Conservation (phyloP, 1,140 invertebrate species). For the Drosophila repleta region DNA sequence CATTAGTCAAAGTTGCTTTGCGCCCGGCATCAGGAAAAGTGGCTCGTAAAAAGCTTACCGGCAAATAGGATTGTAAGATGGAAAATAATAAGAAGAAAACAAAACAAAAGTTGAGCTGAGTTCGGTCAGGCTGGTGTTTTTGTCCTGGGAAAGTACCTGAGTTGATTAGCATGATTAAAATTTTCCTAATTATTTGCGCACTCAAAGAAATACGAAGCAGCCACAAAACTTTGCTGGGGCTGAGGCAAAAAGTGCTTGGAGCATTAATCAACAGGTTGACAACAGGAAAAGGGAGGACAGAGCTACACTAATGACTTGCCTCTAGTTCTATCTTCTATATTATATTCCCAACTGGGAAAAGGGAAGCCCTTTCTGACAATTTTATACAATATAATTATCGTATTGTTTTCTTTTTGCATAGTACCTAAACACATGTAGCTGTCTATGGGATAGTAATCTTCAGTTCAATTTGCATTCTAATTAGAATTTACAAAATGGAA, state of each 20-base stretch:
- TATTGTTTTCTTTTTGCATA: conserved; percentile 21
- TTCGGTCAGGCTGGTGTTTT: neutral
- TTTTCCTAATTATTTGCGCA: conserved; percentile 50
- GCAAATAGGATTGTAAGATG: conserved; percentile 16
- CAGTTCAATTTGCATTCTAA: conserved; percentile 42
- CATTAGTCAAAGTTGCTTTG: conserved; percentile 57
- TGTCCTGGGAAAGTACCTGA: conserved; percentile 12
- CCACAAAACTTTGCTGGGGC: conserved; percentile 24
- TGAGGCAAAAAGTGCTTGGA: conserved; percentile 12
- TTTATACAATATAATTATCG: conserved; percentile 19
- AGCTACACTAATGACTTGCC: conserved; percentile 9
- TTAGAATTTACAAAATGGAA: conserved; percentile 31
- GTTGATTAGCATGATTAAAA: conserved; percentile 60
- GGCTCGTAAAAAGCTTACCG: conserved; percentile 36
- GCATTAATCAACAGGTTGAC: conserved; percentile 46
- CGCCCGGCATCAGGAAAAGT: conserved; percentile 25
- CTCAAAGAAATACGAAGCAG: conserved; percentile 19
- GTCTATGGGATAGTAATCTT: conserved; percentile 1
- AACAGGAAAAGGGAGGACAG: neutral
- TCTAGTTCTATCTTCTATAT: conserved; percentile 3
- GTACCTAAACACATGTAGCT: conserved; percentile 7
- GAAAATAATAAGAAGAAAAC: conserved; percentile 17
- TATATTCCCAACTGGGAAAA: neutral
- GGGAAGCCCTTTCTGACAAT: neutral
- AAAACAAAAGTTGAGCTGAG: neutral